Percentiles rank a stretch among this genome's conserved stretches.
phyloP scores from a whole-genome alignment of 2,113 vertebrate species.

The Nansenia antarctica region DNA sequence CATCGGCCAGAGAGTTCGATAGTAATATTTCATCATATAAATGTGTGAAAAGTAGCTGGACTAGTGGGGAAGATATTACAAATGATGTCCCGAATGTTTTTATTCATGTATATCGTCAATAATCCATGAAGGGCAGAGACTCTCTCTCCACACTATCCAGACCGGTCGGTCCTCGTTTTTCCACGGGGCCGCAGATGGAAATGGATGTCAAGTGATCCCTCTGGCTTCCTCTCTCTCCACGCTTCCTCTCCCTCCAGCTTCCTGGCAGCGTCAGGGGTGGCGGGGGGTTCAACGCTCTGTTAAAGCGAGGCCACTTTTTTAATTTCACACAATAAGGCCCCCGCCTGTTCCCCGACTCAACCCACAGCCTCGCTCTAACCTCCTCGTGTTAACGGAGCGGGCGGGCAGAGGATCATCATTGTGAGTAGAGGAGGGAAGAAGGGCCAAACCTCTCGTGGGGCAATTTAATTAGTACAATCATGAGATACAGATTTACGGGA shows the following conservation, averaged over 20 bases:
- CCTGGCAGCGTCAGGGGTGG: slow-evolving; percentile 31
- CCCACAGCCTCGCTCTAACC: slow-evolving; percentile 31
- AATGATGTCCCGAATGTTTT: too few relatives aligned
- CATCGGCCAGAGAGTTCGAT: too few relatives aligned
- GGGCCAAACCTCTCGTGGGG: slow-evolving; percentile 44
- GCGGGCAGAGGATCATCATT: slow-evolving; percentile 18
- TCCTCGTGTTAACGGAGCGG: slow-evolving; percentile 35
- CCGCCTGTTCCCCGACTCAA: slow-evolving; percentile 52
- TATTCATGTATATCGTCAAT: too few relatives aligned
- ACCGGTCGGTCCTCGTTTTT: too few relatives aligned
- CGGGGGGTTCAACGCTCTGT: slow-evolving; percentile 35
- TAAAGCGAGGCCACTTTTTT: slow-evolving; percentile 27
- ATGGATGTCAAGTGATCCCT: too few relatives aligned
- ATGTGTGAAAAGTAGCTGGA: too few relatives aligned
- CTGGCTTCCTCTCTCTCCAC: too few relatives aligned
- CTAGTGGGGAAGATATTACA: too few relatives aligned
- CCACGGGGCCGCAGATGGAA: too few relatives aligned
- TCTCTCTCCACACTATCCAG: too few relatives aligned
- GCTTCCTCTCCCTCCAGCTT: background rate
- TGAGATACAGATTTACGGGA: slow-evolving; percentile 52
- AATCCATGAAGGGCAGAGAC: too few relatives aligned
- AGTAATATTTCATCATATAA: too few relatives aligned
- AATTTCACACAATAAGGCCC: slow-evolving; percentile 52
- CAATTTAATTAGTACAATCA: slow-evolving; percentile 69
- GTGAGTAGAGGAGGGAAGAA: slow-evolving; percentile 26